A percentile compares a stretch with the other conserved stretches of the same genome.
phyloP scores from a whole-genome alignment of 2,888 invertebrate genomes.

The Schizotus pectinicornis region DNA sequence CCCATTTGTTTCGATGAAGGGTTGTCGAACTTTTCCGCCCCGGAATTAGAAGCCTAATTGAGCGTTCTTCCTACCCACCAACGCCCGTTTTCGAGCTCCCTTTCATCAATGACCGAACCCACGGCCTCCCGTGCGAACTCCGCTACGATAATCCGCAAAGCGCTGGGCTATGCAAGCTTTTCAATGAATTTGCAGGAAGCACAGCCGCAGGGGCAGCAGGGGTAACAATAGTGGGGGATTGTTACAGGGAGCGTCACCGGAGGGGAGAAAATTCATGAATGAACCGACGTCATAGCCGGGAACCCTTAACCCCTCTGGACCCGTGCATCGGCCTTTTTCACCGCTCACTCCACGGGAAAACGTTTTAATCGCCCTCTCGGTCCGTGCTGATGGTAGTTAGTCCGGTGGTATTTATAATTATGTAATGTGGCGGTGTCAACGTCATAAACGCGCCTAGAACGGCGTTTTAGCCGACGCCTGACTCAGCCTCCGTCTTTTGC shows the following conservation, averaged over 20 bases:
- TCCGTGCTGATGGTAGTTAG: background rate
- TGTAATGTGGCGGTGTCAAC: slow-evolving; percentile 33
- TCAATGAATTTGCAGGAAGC: slow-evolving; percentile 25
- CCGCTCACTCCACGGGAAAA: too few species aligned
- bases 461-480: slow-evolving; percentile 46
- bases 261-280: slow-evolving; percentile 46
- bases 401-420: slow-evolving; percentile 14
- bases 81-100: too few species aligned
- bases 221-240: slow-evolving; percentile 28
- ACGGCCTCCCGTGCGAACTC: too few species aligned
- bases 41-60: too few species aligned
- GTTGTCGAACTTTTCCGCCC: too few species aligned
- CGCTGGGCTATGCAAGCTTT: slow-evolving; percentile 10
- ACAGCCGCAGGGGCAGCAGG: slow-evolving; percentile 8
- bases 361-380: too few species aligned
- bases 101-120: too few species aligned
- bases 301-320: slow-evolving; percentile 9
- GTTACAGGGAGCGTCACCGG: slow-evolving; percentile 35
- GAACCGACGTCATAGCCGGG: slow-evolving; percentile 45
- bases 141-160: background rate
- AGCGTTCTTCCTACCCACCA: too few species aligned
- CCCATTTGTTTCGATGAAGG: too few species aligned
- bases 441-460: slow-evolving; percentile 29
- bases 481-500: slow-evolving; percentile 46
- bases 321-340: background rate